Conservation (phyloP, 92 coral and sea anemone genomes). For the Phenganax subtilis region DNA sequence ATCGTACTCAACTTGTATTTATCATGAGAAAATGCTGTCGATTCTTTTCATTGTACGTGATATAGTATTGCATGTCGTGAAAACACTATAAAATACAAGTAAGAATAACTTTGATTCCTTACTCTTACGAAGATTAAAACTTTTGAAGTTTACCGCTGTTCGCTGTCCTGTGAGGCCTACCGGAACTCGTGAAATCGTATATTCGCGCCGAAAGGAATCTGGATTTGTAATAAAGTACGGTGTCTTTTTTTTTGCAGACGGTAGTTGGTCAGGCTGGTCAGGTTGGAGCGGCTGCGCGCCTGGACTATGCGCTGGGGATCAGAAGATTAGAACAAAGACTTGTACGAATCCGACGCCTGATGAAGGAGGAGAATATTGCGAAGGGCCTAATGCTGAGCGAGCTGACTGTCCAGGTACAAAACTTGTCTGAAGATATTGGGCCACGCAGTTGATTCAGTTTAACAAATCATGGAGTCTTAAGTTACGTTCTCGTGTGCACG, state of each 20-base stretch:
- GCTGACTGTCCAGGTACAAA: conserved; percentile 75
- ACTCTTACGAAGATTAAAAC: too few species aligned
- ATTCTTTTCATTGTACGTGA: too few species aligned
- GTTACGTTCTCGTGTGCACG: too few species aligned
- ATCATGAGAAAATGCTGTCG: too few species aligned
- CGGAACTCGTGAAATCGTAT: neutral
- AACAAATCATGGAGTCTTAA: too few species aligned
- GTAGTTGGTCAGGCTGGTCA: conserved; percentile 92
- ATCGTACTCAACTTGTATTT: too few species aligned
- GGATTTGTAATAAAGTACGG: neutral
- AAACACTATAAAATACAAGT: too few species aligned
- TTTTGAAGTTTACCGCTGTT: too few species aligned
- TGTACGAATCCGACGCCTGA: conserved; percentile 83
- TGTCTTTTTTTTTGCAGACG: conserved; percentile 38
- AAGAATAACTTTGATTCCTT: too few species aligned
- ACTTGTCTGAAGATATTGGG: too few species aligned
- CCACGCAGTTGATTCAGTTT: too few species aligned
- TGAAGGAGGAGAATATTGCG: conserved; percentile 70
- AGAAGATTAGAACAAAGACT: conserved; percentile 84
- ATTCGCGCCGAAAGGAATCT: neutral
- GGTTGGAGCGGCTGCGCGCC: conserved; percentile 97
- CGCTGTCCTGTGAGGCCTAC: neutral
- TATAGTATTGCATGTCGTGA: too few species aligned
- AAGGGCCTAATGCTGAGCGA: conserved; percentile 76
- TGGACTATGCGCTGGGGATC: conserved; percentile 95